Conservation (phyloP, 2,888 invertebrate species). For the Pristionchus japonicus region DNA sequence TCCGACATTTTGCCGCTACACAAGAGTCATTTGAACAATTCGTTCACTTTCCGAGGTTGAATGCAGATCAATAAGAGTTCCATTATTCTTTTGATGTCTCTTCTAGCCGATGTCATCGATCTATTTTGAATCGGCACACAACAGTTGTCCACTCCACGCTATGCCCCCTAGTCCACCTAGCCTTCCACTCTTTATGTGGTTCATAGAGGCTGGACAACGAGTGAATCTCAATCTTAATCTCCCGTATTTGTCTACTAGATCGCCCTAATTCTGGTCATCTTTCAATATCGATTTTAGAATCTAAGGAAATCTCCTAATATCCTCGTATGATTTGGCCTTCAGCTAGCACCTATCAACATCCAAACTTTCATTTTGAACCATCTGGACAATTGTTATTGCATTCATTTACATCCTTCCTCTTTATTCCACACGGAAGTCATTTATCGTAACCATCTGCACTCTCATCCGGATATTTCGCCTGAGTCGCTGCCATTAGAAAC, state of each 20-base stretch:
- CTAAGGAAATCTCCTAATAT: too few relatives aligned
- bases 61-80: background rate
- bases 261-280: too few relatives aligned
- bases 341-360: too few relatives aligned
- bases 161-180: background rate
- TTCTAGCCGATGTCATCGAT: conserved; percentile 18
- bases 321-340: too few relatives aligned
- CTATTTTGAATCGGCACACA: background rate
- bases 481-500: background rate
- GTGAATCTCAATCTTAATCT: too few relatives aligned
- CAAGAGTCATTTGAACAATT: background rate
- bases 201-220: background rate
- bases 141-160: conserved; percentile 11
- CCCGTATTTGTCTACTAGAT: too few relatives aligned
- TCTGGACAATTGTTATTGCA: too few relatives aligned
- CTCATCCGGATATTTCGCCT: background rate
- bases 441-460: background rate
- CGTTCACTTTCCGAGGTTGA: conserved; percentile 15
- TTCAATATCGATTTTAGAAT: too few relatives aligned
- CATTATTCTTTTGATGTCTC: background rate
- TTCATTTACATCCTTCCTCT: background rate
- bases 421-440: too few relatives aligned
- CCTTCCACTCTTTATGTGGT: conserved; percentile 4
- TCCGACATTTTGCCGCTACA: background rate
- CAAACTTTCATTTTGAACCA: too few relatives aligned